Evolutionary conservation across 2,888 invertebrate genomes (phyloP), one percentile per base, ranked within the genome.

Genomic region (Hecatera dysodea): DNA sequence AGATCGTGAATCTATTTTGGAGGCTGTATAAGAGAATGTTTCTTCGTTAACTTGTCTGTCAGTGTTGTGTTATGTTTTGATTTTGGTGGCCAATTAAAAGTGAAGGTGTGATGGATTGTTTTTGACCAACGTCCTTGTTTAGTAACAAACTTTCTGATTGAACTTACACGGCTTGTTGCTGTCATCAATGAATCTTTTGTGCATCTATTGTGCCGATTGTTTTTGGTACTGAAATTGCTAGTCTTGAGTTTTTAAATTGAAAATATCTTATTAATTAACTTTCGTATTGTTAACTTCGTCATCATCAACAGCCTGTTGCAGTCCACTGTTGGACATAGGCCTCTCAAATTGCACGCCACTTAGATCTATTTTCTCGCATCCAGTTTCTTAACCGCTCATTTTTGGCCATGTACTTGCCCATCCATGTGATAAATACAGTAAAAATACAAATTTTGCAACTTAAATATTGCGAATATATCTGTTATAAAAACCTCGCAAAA

Each of bases 1-100:
- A 81, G 62, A 71, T 81, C 81, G 81, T 79, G 78, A 66, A 70
- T 11, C 52, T 8, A 52, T 72, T 62, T 70, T 68, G 62, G 67
- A 79, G 71, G 81, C 81, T 80, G 62, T 63, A 66, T 53, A 52
- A 64, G 76, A 53, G 63, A 46, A 46, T 66, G 50, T 66, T 60
- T 44, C 17, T 59, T 36, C 33, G 33, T 55, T 53, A 22, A 55
- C 39, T 36, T 50, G 9, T 17, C 8, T n/a, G 19, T 72, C 57
- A 59, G 46, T 67, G 29, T 56, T 29, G n/a, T 57, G 52, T 42
- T 57, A 50, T 17, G n/a, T 19, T 36, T 59, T 55, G 27, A 36
- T 57, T 53, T 55, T 42, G 55, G 27, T 65, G 15, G 19, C 44
- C n/a, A 22, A 50, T 57, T 33, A 48, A 29, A 39, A 27, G 59